Percentiles rank a stretch among this genome's conserved stretches.
These are phyloP conservation scores for Pelvicachromis taeniatus DNA, from an alignment of 2,113 vertebrate species.

Conservation along the genomic window DNA sequence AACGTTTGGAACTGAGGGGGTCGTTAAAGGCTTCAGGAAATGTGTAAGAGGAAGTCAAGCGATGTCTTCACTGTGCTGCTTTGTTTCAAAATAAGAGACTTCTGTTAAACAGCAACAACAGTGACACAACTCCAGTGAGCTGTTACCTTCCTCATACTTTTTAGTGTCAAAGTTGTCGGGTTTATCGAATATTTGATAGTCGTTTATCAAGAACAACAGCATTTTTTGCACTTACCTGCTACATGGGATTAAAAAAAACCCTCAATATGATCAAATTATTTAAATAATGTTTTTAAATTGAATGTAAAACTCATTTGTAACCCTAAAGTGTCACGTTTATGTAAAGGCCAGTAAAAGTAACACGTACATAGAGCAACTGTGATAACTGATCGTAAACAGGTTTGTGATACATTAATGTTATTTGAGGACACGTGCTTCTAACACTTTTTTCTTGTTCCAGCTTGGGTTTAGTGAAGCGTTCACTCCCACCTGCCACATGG, in stretches of 20 bases:
- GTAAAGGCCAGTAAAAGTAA: fast-evolving
- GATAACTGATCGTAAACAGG: not conserved
- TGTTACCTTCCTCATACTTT: not conserved
- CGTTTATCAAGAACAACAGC: not conserved
- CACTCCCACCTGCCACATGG: not conserved
- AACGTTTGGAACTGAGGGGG: not conserved
- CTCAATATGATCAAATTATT: fast-evolving
- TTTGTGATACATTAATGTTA: not conserved
- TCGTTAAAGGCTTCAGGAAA: not conserved
- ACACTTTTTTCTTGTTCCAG: not conserved
- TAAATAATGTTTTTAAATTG: not conserved
- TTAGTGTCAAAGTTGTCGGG: not conserved
- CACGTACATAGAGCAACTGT: too few relatives aligned
- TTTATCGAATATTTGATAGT: not conserved
- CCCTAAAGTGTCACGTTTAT: not conserved
- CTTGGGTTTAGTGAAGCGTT: not conserved
- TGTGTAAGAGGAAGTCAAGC: not conserved
- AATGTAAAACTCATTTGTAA: not conserved
- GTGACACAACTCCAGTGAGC: not conserved
- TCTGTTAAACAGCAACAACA: not conserved
- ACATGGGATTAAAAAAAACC: not conserved
- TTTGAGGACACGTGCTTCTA: fast-evolving
- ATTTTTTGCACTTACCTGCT: not conserved
- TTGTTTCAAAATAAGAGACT: not conserved
- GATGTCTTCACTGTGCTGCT: not conserved